Percentiles rank a stretch among this genome's conserved stretches.
phyloP scores from a whole-genome alignment of 2,888 invertebrate genomes.

The Macrostomum cliftonense region DNA sequence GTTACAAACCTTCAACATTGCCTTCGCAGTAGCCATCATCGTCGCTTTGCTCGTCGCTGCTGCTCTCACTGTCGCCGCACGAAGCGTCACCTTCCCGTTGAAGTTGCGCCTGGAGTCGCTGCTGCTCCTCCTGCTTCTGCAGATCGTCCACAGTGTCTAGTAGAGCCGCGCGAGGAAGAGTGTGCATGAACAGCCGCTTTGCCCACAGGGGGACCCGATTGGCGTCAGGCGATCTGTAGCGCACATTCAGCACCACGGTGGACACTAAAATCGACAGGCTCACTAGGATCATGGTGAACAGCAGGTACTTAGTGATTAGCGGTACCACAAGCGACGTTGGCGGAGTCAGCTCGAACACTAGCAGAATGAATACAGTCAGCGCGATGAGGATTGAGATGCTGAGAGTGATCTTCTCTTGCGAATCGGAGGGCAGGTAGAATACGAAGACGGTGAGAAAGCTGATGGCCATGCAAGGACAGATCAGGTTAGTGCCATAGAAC shows the following conservation, averaged over 20 bases:
- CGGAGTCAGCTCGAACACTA: conserved; percentile 76
- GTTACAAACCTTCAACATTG: not conserved
- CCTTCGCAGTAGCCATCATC: not conserved
- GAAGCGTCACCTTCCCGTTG: too few relatives aligned
- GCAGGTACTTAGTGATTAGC: conserved; percentile 53
- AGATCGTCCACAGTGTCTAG: conserved; percentile 53
- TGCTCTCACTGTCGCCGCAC: too few relatives aligned
- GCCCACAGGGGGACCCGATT: conserved; percentile 92
- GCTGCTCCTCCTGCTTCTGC: too few relatives aligned
- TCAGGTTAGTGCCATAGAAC: conserved; percentile 55
- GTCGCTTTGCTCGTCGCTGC: not conserved
- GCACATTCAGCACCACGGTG: conserved; percentile 79
- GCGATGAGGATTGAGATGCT: conserved; percentile 88
- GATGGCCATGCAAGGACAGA: conserved; percentile 55
- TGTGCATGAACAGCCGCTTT: conserved; percentile 72
- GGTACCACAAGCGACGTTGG: conserved; percentile 61
- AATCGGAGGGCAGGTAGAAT: conserved; percentile 83
- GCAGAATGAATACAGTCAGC: conserved; percentile 83
- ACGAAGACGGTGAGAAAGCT: conserved; percentile 81
- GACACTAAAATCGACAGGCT: conserved; percentile 80
- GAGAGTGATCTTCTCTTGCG: conserved; percentile 86
- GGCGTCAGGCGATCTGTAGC: conserved; percentile 84
- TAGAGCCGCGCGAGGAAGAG: conserved; percentile 65
- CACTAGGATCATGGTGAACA: conserved; percentile 90
- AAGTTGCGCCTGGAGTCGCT: too few relatives aligned